Evolutionary conservation across 2,113 vertebrate species (phyloP).

Genomic region (Colistium nudipinnis): DNA sequence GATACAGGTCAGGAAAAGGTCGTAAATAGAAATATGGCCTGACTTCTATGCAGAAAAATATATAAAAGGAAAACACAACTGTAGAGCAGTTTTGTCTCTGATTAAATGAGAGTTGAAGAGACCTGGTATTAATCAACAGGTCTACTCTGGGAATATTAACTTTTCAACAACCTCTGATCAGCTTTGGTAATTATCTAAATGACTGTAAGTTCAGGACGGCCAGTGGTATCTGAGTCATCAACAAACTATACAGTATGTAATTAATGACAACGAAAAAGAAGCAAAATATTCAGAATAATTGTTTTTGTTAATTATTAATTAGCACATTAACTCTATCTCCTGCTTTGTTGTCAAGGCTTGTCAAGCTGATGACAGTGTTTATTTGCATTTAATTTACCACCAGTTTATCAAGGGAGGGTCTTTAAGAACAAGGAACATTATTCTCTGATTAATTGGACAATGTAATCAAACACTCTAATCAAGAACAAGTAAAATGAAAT

Average conservation of each 20-base stretch:
- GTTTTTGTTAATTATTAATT: neutral
- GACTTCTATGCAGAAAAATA: too few species aligned
- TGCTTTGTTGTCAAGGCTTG: slow-evolving; percentile 9
- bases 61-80: neutral
- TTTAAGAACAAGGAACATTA: neutral
- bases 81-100: too few species aligned
- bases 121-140: neutral
- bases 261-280: neutral
- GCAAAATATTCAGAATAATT: too few species aligned
- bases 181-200: slow-evolving; percentile 9
- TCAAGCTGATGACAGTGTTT: slow-evolving; percentile 1
- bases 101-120: neutral
- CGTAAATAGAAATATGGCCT: too few species aligned
- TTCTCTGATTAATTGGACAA: slow-evolving; percentile 19
- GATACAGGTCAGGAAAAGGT: too few species aligned
- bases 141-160: neutral
- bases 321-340: neutral
- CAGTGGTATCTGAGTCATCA: slow-evolving; percentile 1
- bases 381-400: slow-evolving; percentile 30
- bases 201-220: neutral
- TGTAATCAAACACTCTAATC: slow-evolving; percentile 26
- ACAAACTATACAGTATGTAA: neutral
- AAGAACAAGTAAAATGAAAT: neutral
- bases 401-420: neutral
- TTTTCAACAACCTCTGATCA: neutral